Base-by-base conservation (phyloP, 2,797 vertebrate genomes). In the Hoplostethus atlanticus region DNA sequence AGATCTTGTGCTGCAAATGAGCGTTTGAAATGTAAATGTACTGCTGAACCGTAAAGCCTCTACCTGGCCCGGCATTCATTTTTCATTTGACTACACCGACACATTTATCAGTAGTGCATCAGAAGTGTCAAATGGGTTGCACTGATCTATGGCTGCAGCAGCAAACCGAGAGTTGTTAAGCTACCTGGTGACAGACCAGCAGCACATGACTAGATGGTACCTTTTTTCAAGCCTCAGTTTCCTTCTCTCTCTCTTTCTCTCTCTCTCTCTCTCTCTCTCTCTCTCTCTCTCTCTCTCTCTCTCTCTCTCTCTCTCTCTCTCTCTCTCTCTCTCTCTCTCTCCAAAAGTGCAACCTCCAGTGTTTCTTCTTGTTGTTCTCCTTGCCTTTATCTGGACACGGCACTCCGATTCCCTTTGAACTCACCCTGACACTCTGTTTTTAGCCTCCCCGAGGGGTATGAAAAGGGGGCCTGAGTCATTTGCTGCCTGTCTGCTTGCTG, bases 381-480 rank as follows among this genome's bases (percentile, higher is more conserved):
- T 17, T 3, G 58, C 5, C 42, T 67, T 47, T 50, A 56, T 59
- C 40, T 55, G 67, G 44, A 70, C 59, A 52, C 3, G 1, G 62
- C 28, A 5, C 71, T 78, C 57, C 1, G 54, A 62, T 84, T 86
- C 55, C 51, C 58, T 86, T 72, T 89, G 76, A 89, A 80, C 87
- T 86, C 83, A 67, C 42, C n/a, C 62, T 64, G 61, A 84, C 84
- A 85, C 68, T 80, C 87, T 73, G 76, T 89, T 90, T 92, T 90
- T 90, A 91, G 84, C 74, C 58, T 64, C 79, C 68, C 74, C 30
- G 40, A 73, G 71, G 53, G 52, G 30, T 54, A 64, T 83, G 28
- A 68, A 85, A 74, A 58, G 21, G 69, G 65, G 52, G 68, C 73
- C 65, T 70, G 76, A 91, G 85, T 88, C 89, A 90, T 89, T 85